Evolutionary conservation across 2,797 vertebrate species (phyloP), one percentile per base, ranked within the genome.

Genomic region (Discoglossus pictus): DNA sequence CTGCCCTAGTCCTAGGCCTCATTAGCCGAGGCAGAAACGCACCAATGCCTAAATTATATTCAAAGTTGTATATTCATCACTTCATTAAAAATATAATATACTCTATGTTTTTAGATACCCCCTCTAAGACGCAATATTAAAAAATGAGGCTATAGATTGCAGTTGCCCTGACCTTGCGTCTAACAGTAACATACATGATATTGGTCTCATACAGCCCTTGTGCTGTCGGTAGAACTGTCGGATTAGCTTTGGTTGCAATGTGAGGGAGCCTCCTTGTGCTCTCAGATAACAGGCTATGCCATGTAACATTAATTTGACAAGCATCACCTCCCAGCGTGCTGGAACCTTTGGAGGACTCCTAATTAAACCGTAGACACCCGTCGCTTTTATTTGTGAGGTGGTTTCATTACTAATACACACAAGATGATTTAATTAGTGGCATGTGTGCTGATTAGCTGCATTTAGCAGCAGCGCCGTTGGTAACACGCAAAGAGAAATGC

Each of bases 231-330:
- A 51, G 25, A 63, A 58, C 60, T 71, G 68, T 71, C 68, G 39
- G 13, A 60, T 71, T 50, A 58, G 61, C 68, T 71, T 71, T 71
- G 52, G 35, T 71, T 71, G 40, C 36, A 64, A 63, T 58, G 52
- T 58, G 61, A 64, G 68, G 68, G 34, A 59, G 61, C 68, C 68
- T 64, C 61, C 53, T 61, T 12, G 44, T 58, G 52, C 53, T 43
- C 35, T 58, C 61, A 52, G 43, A 71, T 71, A 71, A 71, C 68
- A 71, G 68, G 52, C 68, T 58, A 31, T 64, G 68, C 68, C 68
- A 71, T 71, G 68, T 71, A 71, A 59, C 68, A 71, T 71, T 71
- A 71, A 71, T 71, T 71, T 71, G 68, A 71, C 68, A 64, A 71
- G 68, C 60, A 64, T 71, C 68, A 71, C 61, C 68, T 71, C 68